Evolutionary conservation across 2,113 vertebrate genomes (phyloP), one percentile per base, ranked within the genome.

Genomic region (Gracilinanus agilis): DNA sequence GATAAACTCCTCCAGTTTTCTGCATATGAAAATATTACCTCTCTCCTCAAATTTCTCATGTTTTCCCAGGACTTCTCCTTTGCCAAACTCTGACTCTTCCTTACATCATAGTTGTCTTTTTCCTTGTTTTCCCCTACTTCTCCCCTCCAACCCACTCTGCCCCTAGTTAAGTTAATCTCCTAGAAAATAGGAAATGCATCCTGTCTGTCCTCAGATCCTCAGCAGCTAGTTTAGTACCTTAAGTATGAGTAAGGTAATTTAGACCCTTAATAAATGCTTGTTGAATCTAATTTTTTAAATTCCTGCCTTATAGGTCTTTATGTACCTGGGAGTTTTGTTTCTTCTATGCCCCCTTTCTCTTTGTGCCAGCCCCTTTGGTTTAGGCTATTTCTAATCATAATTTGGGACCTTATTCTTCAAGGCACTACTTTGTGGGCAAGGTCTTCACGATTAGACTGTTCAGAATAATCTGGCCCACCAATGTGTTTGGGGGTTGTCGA

Each of bases 401-500:
- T 56, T 10, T 53, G 56, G 27, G 58, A 94, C 16, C 56, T 93
- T n/a, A 29, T 91, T 90, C 67, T 97, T 94, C 55, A 3, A 44
- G 5, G 1, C 34, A 61, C 58, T 16, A 55, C 11, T 25, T 75
- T 75, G n/a, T 21, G 13, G 40, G 5, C 53, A 24, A 53, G 44
- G 34, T 92, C 89, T 61, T 91, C 23, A 58, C 53, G 16, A 92
- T n/a, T 55, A 92, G 67, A 91, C 93, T 44, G 44, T 23, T 54
- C 89, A 40, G 29, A 88, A 29, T 24, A 55, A 75, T 91, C 53
- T n/a, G 9, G 90, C 90, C 88, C 56, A 55, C 55, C 54, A 19
- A 56, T 27, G 23, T 3, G 91, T 92, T 91, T 90, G 44, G 90
- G 96, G 96, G 44, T 13, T 91, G 12, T 67, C 58, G 13, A 83